phyloP scores from a whole-genome alignment of 1,140 invertebrate genomes.

The Drosophila tani region DNA sequence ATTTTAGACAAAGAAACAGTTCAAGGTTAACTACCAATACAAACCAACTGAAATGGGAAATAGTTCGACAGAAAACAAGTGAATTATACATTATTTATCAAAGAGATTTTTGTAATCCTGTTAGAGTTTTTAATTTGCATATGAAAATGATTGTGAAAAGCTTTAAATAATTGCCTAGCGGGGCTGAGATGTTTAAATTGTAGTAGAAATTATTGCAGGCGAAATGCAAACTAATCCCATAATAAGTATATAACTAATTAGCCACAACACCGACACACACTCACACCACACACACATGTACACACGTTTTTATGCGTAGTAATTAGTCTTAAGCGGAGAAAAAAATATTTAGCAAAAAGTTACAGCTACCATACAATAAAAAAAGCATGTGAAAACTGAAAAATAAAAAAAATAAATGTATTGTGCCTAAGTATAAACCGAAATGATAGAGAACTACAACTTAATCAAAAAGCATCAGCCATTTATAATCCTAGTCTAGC shows the following conservation, averaged over 20 bases:
- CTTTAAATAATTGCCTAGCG: slow-evolving; percentile 74
- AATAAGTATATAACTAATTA: slow-evolving; percentile 49
- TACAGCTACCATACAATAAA: slow-evolving; percentile 32
- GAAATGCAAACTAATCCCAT: slow-evolving; percentile 62
- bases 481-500: slow-evolving; percentile 67
- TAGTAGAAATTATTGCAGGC: slow-evolving; percentile 68
- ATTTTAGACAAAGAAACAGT: slow-evolving; percentile 32
- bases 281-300: slow-evolving; percentile 46
- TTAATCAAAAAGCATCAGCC: slow-evolving; percentile 57
- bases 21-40: slow-evolving; percentile 55
- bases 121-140: slow-evolving; percentile 63
- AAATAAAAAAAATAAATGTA: slow-evolving; percentile 72
- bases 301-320: slow-evolving; percentile 77
- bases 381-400: slow-evolving; percentile 38
- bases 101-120: slow-evolving; percentile 45
- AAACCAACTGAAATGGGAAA: slow-evolving; percentile 39
- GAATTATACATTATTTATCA: slow-evolving; percentile 43
- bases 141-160: slow-evolving; percentile 74
- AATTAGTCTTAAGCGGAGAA: slow-evolving; percentile 52
- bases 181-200: slow-evolving; percentile 75
- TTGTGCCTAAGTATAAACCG: slow-evolving; percentile 78
- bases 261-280: slow-evolving; percentile 46
- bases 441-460: slow-evolving; percentile 39
- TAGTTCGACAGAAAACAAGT: slow-evolving; percentile 21
- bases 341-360: slow-evolving; percentile 67